Evolutionary conservation across 2,888 invertebrate genomes (phyloP).

Genomic region (Callyntrura sp.): DNA sequence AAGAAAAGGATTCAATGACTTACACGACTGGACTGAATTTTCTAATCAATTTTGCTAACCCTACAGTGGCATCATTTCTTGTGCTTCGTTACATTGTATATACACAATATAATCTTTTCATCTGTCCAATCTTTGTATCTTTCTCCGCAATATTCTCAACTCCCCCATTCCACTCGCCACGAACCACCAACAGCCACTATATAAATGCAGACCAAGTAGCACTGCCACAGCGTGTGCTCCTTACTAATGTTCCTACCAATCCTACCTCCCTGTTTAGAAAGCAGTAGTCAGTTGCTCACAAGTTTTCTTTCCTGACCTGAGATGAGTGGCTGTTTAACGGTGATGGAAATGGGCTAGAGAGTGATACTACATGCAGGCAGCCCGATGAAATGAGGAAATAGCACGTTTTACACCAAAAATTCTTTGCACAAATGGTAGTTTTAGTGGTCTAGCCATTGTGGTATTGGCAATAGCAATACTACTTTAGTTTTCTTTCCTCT

Average conservation of each 20-base stretch:
- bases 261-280: neutral
- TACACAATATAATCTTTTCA: too few relatives aligned
- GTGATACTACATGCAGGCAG: constrained; percentile 16
- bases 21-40: too few relatives aligned
- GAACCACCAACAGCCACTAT: neutral
- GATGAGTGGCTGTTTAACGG: constrained; percentile 47
- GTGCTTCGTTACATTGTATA: too few relatives aligned
- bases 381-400: neutral
- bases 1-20: too few relatives aligned
- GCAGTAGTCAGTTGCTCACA: neutral
- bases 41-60: too few relatives aligned
- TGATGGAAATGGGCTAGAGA: constrained; percentile 27
- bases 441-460: neutral
- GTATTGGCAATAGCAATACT: neutral
- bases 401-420: constrained; percentile 42
- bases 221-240: neutral
- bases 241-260: constrained; percentile 37
- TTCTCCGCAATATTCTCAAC: too few relatives aligned
- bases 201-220: neutral
- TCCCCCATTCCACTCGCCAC: too few relatives aligned
- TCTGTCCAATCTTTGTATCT: too few relatives aligned
- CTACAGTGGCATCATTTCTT: too few relatives aligned
- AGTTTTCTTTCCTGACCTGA: constrained; percentile 29
- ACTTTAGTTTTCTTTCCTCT: neutral
- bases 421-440: neutral